These are phyloP conservation scores for Brachirus orientalis DNA, from an alignment of 2,113 vertebrate genomes.

Conservation along the genomic window DNA sequence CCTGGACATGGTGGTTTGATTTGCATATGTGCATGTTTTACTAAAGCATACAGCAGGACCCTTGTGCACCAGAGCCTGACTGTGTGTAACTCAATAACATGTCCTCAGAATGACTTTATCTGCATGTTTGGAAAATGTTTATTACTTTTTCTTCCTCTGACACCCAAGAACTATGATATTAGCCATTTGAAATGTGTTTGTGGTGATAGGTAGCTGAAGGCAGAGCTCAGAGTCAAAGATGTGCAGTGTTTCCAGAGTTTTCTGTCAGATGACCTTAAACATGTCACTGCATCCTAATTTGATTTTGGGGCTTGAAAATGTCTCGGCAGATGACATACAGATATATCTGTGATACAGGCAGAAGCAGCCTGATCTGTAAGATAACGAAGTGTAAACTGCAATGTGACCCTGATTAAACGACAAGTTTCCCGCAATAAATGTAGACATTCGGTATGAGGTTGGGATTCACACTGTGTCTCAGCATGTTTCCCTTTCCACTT, in stretches of 20 bases:
- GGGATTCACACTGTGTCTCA: conserved; percentile 28
- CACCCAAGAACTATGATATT: conserved; percentile 48
- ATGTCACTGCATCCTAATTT: conserved; percentile 35
- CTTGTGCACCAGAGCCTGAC: conserved; percentile 60
- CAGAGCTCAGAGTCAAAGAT: conserved; percentile 31
- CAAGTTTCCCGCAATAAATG: conserved; percentile 75
- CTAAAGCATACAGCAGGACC: conserved; percentile 53
- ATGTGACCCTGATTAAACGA: conserved; percentile 42
- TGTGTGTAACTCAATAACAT: conserved; percentile 62
- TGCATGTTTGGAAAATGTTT: conserved; percentile 81
- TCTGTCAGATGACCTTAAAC: conserved; percentile 35
- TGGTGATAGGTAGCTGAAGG: conserved; percentile 44
- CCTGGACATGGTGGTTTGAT: conserved; percentile 57
- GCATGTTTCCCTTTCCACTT: conserved; percentile 19
- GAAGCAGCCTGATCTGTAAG: conserved; percentile 32
- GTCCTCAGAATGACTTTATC: conserved; percentile 70
- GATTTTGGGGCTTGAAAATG: conserved; percentile 38
- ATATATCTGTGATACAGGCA: conserved; percentile 32
- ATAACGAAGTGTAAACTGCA: conserved; percentile 51
- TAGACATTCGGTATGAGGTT: conserved; percentile 46
- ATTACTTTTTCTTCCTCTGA: conserved; percentile 59
- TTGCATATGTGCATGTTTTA: conserved; percentile 77
- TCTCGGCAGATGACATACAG: no score
- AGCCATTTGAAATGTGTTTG: conserved; percentile 55
- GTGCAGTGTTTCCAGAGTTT: conserved; percentile 13